Percentiles rank a stretch among this genome's conserved stretches.
These are phyloP conservation scores for Drosophila conformis DNA, from an alignment of 2,888 invertebrate species.

Conservation along the genomic window DNA sequence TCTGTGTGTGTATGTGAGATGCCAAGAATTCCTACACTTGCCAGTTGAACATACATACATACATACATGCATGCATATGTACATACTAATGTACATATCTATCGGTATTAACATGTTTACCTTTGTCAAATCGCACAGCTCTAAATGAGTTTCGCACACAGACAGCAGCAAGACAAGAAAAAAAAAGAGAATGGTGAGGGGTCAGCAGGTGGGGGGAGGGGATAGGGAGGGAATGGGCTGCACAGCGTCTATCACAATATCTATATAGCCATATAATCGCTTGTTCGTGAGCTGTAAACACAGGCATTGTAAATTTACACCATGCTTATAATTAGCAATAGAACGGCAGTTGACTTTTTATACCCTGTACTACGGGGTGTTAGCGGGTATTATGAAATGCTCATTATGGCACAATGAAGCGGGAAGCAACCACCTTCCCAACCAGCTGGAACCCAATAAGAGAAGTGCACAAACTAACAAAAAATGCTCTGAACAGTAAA, in stretches of 20 bases:
- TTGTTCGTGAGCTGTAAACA: conserved; percentile 76
- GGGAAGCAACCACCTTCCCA: not conserved
- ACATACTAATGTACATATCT: not conserved
- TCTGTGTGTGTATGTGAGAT: conserved; percentile 29
- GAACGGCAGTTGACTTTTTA: conserved; percentile 74
- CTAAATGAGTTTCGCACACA: conserved; percentile 29
- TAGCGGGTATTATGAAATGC: not conserved
- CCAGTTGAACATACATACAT: not conserved
- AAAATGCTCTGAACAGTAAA: no score
- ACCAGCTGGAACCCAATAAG: not conserved
- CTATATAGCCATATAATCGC: conserved; percentile 70
- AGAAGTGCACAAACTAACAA: not conserved
- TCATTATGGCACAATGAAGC: not conserved
- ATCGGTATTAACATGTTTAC: conserved; percentile 34
- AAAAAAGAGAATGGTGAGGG: not conserved
- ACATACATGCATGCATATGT: not conserved
- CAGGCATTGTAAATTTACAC: conserved; percentile 75
- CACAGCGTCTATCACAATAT: conserved; percentile 43
- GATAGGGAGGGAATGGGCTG: conserved; percentile 6
- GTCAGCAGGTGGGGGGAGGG: not conserved
- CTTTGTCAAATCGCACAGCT: conserved; percentile 58
- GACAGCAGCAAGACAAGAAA: not conserved
- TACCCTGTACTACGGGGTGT: not conserved
- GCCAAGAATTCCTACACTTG: conserved; percentile 28
- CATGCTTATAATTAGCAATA: conserved; percentile 76